These are phyloP conservation scores for Micromussa lordhowensis DNA, from an alignment of 92 coral and sea anemone genomes.

Conservation along the genomic window DNA sequence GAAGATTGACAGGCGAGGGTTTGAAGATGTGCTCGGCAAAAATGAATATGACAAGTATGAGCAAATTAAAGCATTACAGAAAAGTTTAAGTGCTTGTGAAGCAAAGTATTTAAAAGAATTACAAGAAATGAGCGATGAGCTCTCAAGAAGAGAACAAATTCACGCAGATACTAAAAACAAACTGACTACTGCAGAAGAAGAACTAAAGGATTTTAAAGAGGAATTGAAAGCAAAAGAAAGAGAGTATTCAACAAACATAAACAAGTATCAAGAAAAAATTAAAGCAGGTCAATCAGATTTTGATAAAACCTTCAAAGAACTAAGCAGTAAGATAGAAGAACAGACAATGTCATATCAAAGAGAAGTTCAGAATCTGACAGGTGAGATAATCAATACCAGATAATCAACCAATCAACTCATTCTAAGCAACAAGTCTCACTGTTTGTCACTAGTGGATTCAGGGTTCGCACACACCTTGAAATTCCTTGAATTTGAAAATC, in stretches of 20 bases:
- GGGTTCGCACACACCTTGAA: no score
- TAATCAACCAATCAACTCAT: neutral
- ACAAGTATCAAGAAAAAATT: slow-evolving; percentile 45
- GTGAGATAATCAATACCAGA: slow-evolving; percentile 30
- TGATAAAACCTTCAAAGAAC: slow-evolving; percentile 53
- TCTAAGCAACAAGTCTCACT: neutral
- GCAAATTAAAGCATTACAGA: slow-evolving; percentile 59
- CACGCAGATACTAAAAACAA: slow-evolving; percentile 45
- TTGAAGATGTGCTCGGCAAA: slow-evolving; percentile 76
- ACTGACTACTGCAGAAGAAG: slow-evolving; percentile 56
- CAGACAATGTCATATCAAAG: slow-evolving; percentile 38
- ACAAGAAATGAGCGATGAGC: slow-evolving; percentile 39
- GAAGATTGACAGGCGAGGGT: slow-evolving; percentile 74
- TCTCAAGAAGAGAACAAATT: slow-evolving; percentile 60
- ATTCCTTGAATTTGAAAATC: no score
- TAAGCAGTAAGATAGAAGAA: slow-evolving; percentile 49
- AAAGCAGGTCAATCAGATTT: slow-evolving; percentile 42
- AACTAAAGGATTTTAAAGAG: slow-evolving; percentile 46
- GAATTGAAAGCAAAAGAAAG: slow-evolving; percentile 56
- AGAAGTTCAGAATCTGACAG: slow-evolving; percentile 57
- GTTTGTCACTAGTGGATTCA: no score
- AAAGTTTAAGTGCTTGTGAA: slow-evolving; percentile 58
- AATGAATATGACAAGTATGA: slow-evolving; percentile 73
- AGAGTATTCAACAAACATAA: slow-evolving; percentile 42
- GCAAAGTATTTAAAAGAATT: slow-evolving; percentile 65